Evolutionary conservation across 2,888 invertebrate species (phyloP), one percentile per base, ranked within the genome.

Genomic region (Xylota sylvarum): DNA sequence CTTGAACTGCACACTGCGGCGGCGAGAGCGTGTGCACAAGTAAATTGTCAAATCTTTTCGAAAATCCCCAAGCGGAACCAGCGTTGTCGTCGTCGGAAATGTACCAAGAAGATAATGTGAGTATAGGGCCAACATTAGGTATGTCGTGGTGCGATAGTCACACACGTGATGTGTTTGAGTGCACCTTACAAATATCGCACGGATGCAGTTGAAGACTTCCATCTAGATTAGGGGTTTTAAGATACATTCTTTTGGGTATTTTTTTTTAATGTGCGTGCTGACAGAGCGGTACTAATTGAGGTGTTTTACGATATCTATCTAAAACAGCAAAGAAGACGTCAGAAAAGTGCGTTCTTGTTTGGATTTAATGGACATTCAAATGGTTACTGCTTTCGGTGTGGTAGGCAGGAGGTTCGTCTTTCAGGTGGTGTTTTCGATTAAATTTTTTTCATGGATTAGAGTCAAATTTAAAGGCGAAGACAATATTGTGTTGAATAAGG

Each of bases 11-110:
- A 48, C 67, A 77, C 2, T 35, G 46, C 40, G 40, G 46, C 40
- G 40, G 27, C 5, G 35, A 4, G 48, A 60, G 62, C 52, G 46
- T 67, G 58, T 67, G 65, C 65, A 58, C 56, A 43, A 43, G 14
- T 4, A 52, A 58, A 72, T 50, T 83, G 72, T 72, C 72, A 43
- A 83, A 78, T 72, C 76, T 64, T 58, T 58, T 60, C 60, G 43
- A 27, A 67, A 83, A 37, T 37, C 37, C 46, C 58, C 72, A 62
- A 78, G 78, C 78, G 78, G 65, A 83, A 83, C 78, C 70, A 17
- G 12, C 70, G 17, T 14, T 23, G 55, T 56, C 32, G 23, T 72
- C 70, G 9, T 56, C 35, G 23, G 58, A 78, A 73, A 78, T 72
- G 70, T 77, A 67, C 58, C 64, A 67, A 78, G 60, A 46, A 67